Base-by-base conservation (phyloP, 2,888 invertebrate genomes). In the Gnatocerus cornutus region DNA sequence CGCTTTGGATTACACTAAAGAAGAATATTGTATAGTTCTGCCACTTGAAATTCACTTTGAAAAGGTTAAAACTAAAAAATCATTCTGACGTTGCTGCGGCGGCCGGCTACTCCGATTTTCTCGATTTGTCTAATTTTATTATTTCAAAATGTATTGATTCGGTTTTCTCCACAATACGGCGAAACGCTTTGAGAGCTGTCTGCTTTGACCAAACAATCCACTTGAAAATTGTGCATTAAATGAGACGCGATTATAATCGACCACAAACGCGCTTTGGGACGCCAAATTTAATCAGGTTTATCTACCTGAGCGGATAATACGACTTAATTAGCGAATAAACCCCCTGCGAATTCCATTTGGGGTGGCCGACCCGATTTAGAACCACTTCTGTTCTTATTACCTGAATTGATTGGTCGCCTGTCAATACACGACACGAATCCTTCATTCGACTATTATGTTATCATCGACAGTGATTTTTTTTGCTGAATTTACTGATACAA, bases 101-200 rank as follows among this genome's bases (percentile, higher is more conserved):
- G 61, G 61, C 50, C 61, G 61, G 61, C 61, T 61, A 61, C 61
- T 61, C 46, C 21, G 48, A 16, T 58, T 59, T 59, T 59, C 5
- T 45, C 46, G 29, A n/a, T n/a, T 7, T n/a, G 33, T 33, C 33
- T 21, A 10, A 37, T n/a, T n/a, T n/a, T n/a, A n/a, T n/a, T 37
- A n/a, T 6, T 37, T 3, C 1, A 37, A 1, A 45, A 45, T 9
- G 3, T 33, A 33, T 33, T n/a, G 33, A 33, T 33, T n/a, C 33
- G 33, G 2, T 33, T 33, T 33, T 33, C 33, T 33, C 6, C 3
- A 2, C 33, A 33, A 33, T 33, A n/a, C 2, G 2, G 33, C 13
- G 41, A 10, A 29, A 10, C 29, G 27, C 50, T 50, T 50, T 50
- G 50, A 50, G 27, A n/a, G 48, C n/a, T 48, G 29, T 16, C 50